Evolutionary conservation across 2,888 invertebrate genomes (phyloP).

Genomic region (Apamea epomidion): DNA sequence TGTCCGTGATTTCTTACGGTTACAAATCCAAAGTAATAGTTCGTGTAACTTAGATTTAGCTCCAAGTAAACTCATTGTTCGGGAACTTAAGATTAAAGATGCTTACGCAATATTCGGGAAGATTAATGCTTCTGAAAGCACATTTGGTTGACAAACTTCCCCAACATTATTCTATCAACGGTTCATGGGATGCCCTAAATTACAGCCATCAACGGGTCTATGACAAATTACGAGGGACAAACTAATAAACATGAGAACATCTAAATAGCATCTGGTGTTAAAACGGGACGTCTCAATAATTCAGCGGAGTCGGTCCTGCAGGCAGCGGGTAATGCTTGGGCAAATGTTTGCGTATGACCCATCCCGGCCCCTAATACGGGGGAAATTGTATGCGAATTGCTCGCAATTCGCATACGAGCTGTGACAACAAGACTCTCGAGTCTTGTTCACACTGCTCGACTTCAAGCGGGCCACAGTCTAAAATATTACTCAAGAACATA

Average conservation of each 20-base stretch:
- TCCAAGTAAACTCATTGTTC: slow-evolving; percentile 20
- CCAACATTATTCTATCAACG: slow-evolving; percentile 73
- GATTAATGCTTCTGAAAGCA: slow-evolving; percentile 61
- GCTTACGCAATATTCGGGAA: slow-evolving; percentile 42
- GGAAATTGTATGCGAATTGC: slow-evolving; percentile 64
- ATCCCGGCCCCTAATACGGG: slow-evolving; percentile 55
- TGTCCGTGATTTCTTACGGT: slow-evolving; percentile 55
- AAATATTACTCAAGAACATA: slow-evolving; percentile 7
- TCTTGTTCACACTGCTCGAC: slow-evolving; percentile 43
- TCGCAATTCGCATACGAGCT: background rate
- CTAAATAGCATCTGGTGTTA: slow-evolving; percentile 83
- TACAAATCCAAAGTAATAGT: slow-evolving; percentile 29
- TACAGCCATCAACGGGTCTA: slow-evolving; percentile 81
- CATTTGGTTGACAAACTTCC: slow-evolving; percentile 67
- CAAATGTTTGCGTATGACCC: slow-evolving; percentile 80
- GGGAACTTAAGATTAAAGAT: slow-evolving; percentile 24
- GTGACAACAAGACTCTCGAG: background rate
- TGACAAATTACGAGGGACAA: slow-evolving; percentile 84
- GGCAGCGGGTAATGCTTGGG: slow-evolving; percentile 73
- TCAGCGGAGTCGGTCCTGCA: slow-evolving; percentile 67
- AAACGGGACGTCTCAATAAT: slow-evolving; percentile 81
- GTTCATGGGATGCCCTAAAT: slow-evolving; percentile 74
- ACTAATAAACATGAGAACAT: slow-evolving; percentile 79
- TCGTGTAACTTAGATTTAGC: slow-evolving; percentile 18
- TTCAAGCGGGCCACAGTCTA: slow-evolving; percentile 31